phyloP scores from a whole-genome alignment of 2,888 invertebrate genomes.

The Brassicogethes aeneus region DNA sequence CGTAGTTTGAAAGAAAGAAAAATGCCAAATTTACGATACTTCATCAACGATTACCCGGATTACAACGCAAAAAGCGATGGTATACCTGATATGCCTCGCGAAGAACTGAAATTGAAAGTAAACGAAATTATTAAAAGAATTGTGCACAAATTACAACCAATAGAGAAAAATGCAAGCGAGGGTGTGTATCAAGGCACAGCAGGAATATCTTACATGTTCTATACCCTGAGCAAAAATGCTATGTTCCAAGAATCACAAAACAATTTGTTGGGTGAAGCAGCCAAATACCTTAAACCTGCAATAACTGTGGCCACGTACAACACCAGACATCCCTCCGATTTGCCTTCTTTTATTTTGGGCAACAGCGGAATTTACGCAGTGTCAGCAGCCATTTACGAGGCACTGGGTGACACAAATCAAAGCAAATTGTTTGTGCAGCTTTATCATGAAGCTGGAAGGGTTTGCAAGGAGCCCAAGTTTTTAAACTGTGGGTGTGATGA shows the following conservation, averaged over 20 bases:
- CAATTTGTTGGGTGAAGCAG: conserved; percentile 49
- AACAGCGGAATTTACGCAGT: conserved; percentile 70
- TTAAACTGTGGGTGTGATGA: conserved; percentile 69
- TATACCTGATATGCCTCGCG: not conserved
- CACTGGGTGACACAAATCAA: conserved; percentile 41
- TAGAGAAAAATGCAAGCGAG: conserved; percentile 38
- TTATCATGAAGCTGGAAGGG: conserved; percentile 38
- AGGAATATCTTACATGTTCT: conserved; percentile 70
- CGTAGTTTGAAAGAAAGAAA: too few species aligned
- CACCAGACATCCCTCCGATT: conserved; percentile 43
- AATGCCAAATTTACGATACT: not conserved
- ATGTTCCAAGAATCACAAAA: conserved; percentile 40
- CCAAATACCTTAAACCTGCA: conserved; percentile 55
- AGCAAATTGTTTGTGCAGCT: conserved; percentile 32
- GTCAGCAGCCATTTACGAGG: conserved; percentile 53
- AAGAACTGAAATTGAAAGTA: not conserved
- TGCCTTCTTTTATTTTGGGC: conserved; percentile 68
- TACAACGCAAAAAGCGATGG: not conserved
- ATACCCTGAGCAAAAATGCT: conserved; percentile 53
- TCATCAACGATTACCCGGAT: not conserved
- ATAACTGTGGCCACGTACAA: conserved; percentile 44
- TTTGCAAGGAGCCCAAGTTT: conserved; percentile 48
- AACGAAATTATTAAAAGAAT: not conserved
- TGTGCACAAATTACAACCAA: not conserved
- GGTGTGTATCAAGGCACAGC: conserved; percentile 62